A percentile compares a stretch with the other conserved stretches of the same genome.
phyloP scores from a whole-genome alignment of 2,888 invertebrate genomes.

The Acanthosepion pharaonis region DNA sequence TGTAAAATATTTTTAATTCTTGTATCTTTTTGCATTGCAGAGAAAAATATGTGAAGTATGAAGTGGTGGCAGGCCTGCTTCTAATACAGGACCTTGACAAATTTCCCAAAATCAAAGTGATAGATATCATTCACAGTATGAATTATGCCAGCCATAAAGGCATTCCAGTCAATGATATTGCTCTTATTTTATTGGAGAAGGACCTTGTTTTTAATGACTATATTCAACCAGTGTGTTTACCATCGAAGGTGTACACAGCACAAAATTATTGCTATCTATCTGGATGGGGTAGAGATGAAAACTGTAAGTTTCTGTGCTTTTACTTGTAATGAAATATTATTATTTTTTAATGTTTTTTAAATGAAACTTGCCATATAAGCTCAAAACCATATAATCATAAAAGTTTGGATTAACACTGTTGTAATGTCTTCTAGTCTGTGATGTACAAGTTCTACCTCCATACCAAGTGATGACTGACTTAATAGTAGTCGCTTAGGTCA shows the following conservation, averaged over 20 bases:
- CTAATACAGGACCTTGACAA: neutral
- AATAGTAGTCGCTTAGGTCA: no score
- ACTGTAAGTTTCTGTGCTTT: neutral
- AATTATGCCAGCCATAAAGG: conserved; percentile 42
- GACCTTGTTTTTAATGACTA: conserved; percentile 58
- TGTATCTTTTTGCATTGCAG: neutral
- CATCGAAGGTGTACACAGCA: conserved; percentile 53
- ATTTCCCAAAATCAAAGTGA: neutral
- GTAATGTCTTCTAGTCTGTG: no score
- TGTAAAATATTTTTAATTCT: no score
- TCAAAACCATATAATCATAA: no score
- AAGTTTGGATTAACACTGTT: no score
- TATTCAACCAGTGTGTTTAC: conserved; percentile 64
- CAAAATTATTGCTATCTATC: conserved; percentile 59
- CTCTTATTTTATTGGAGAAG: conserved; percentile 58
- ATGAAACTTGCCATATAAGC: no score
- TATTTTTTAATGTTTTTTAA: no score
- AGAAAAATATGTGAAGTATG: neutral
- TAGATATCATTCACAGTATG: neutral
- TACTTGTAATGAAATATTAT: neutral
- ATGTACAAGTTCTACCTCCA: no score
- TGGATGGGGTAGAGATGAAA: conserved; percentile 61
- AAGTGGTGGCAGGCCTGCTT: neutral
- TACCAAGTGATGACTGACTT: no score
- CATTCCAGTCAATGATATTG: conserved; percentile 61